A percentile compares a stretch with the other conserved stretches of the same genome.
These are phyloP conservation scores for Cuculus canorus DNA, from an alignment of 2,797 vertebrate genomes.

Conservation along the genomic window DNA sequence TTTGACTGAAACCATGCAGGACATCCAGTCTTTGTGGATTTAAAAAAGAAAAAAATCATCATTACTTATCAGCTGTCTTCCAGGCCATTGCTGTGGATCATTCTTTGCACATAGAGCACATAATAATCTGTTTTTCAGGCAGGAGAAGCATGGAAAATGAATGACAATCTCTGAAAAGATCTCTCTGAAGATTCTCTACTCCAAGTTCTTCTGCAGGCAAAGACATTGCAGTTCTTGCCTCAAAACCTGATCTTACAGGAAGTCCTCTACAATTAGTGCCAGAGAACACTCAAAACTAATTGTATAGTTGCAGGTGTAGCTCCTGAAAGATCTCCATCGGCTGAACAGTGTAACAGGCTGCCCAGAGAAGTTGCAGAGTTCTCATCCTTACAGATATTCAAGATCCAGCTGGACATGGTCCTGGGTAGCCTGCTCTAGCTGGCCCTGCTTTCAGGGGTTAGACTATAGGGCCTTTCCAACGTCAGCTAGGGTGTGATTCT, in stretches of 20 bases:
- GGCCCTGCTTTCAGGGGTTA: background rate
- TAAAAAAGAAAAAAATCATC: background rate
- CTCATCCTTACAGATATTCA: background rate
- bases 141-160: background rate
- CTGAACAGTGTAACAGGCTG: background rate
- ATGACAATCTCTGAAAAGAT: background rate
- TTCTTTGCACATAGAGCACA: background rate
- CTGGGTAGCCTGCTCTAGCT: background rate
- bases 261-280: background rate
- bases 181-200: background rate
- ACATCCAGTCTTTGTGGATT: background rate
- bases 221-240: background rate
- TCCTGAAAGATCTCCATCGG: background rate
- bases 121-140: background rate
- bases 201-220: background rate
- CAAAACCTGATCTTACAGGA: background rate
- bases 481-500: background rate
- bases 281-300: background rate
- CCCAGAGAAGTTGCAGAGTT: background rate
- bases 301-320: fast-evolving
- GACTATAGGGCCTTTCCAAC: background rate
- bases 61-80: background rate
- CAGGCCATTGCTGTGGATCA: background rate
- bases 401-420: background rate
- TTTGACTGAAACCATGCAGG: background rate